Evolutionary conservation across 2,113 vertebrate species (phyloP), one percentile per base, ranked within the genome.

Genomic region (Chaetodon trifascialis): DNA sequence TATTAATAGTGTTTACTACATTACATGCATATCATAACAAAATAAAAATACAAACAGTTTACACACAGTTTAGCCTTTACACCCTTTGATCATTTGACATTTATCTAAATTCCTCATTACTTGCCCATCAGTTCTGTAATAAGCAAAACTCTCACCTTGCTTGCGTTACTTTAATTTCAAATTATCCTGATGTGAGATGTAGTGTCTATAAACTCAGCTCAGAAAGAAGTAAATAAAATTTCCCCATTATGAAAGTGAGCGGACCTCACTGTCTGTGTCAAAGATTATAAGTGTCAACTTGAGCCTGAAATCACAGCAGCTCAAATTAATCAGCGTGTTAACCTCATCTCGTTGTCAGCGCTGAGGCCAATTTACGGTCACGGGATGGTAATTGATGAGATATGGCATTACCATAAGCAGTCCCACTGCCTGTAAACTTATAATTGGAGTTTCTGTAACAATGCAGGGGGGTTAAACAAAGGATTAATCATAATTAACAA

Each of bases 391-490:
- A 93, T 93, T 93, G 93, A 94, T 92, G 89, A 91, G 92, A 93
- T 94, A 90, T 91, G 90, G 91, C 91, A 86, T 90, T 89, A 92
- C 90, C 91, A 91, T 92, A 90, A 91, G 89, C 91, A 89, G 88
- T 85, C 89, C 88, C 87, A 85, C 87, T 87, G 91, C 90, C 92
- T 91, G 92, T 90, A 93, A 94, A 94, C 92, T 94, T 93, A 91
- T 94, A 94, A 94, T 93, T 93, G 90, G 89, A 94, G 88, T 94
- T 94, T 93, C 92, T 90, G 91, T 92, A 88, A 92, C 91, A 92
- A 92, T 92, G 89, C 84, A 63, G 84, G 17, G 80, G 90, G 91
- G 91, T 94, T 93, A 93, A 92, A 91, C 88, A 89, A 90, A 93
- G 77, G 88, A 94, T 94, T 92, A 92, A 92, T 92, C 89, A 92